Evolutionary conservation across 2,888 invertebrate species (phyloP), one percentile per base, ranked within the genome.

Genomic region (Crossocerus cetratus): DNA sequence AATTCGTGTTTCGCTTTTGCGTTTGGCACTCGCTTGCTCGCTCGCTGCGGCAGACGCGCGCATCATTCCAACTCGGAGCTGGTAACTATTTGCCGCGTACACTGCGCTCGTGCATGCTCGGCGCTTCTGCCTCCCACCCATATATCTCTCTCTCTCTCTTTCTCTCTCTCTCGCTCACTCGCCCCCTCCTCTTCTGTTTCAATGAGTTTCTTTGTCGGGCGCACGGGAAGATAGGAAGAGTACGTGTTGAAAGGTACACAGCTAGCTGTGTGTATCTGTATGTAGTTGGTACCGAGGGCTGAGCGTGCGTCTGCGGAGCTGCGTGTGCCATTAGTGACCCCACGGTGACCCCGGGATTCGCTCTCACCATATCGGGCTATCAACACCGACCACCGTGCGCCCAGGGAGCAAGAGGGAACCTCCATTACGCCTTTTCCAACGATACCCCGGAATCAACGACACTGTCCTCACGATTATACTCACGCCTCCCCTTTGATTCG

Each of bases 301-400:
- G 57, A 57, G 67, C 54, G 70, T 72, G 70, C 65, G 69, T 77
- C 65, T 57, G 65, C 69, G 65, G 64, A 78, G 74, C 83, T 83
- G 85, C 88, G 85, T 87, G 86, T 90, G 89, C 89, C 90, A 90
- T 89, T 90, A 89, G 86, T 84, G 89, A 89, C 86, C 87, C 86
- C 80, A 72, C 80, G 84, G 81, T 89, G 84, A 86, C 84, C 87
- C 83, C 82, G 77, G 82, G 84, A 83, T 86, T 86, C 86, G 82
- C 85, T 87, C 87, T 85, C 86, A 84, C 86, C 83, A 72, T 83
- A 79, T 72, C 73, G 73, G 82, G 81, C 85, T 86, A 87, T 87
- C 86, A 85, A 86, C 87, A 85, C 85, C 83, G 80, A 83, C 84
- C 86, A 86, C 86, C 82, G 86, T 82, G 83, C 82, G 77, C 79